Conservation (phyloP, 1,140 invertebrate genomes). For the Brachionus asplanchnoidis region DNA sequence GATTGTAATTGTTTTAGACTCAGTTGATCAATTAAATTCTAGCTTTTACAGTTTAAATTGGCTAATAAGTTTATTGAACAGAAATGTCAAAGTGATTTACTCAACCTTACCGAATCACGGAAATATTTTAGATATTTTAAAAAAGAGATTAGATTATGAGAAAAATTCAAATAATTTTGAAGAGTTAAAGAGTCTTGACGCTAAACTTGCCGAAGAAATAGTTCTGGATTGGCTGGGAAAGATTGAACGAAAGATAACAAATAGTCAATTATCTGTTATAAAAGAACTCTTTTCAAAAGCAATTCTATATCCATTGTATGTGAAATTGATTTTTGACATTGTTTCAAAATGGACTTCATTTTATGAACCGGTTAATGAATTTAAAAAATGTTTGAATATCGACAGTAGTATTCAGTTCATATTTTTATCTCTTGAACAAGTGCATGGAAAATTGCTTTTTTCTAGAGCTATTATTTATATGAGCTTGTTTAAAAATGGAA, state of each 20-base stretch:
- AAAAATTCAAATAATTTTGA: not conserved
- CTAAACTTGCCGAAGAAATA: not conserved
- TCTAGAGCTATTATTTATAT: constrained; percentile 71
- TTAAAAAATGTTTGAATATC: not conserved
- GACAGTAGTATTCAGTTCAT: not conserved
- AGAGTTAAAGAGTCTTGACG: not conserved
- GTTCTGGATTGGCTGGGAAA: constrained; percentile 44
- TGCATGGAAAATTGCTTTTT: constrained; percentile 47
- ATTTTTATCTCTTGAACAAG: constrained; percentile 46
- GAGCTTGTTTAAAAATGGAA: constrained; percentile 47
- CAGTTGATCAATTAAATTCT: constrained; percentile 48
- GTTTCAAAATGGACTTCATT: constrained; percentile 23
- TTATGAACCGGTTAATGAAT: not conserved
- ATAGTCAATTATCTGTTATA: constrained; percentile 75
- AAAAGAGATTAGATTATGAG: not conserved
- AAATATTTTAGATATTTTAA: not conserved
- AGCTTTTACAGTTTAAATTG: constrained; percentile 48
- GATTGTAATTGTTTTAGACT: constrained; percentile 51
- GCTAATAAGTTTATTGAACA: constrained; percentile 49
- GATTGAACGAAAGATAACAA: constrained; percentile 44
- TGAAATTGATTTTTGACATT: constrained; percentile 41
- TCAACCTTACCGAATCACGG: constrained; percentile 46
- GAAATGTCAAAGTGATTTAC: constrained; percentile 51
- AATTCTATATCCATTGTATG: constrained; percentile 52
- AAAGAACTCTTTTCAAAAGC: constrained; percentile 67